Percentiles rank a stretch among this genome's conserved stretches.
Conservation (phyloP, 2,113 vertebrate species). For the Litocranius walleri region DNA sequence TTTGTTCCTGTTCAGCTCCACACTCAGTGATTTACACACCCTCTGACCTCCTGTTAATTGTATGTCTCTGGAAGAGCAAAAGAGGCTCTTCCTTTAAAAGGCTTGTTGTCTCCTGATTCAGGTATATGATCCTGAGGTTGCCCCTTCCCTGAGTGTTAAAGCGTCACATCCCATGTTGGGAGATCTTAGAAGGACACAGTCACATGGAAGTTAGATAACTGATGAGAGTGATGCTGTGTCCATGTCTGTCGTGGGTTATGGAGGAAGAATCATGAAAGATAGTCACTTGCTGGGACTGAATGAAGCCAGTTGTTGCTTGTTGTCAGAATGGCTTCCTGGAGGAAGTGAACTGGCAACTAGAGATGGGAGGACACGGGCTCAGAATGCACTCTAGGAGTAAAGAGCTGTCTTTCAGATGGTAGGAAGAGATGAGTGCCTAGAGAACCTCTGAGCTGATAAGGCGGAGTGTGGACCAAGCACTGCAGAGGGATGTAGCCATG, state of each 20-base stretch:
- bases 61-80: background rate
- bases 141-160: background rate
- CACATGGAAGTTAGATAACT: background rate
- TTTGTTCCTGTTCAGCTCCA: background rate
- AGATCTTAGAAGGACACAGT: background rate
- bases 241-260: background rate
- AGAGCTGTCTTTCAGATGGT: background rate
- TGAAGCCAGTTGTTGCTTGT: background rate
- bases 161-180: background rate
- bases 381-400: background rate
- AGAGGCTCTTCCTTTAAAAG: background rate
- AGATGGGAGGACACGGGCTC: background rate
- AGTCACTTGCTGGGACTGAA: background rate
- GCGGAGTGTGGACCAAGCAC: background rate
- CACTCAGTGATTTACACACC: background rate
- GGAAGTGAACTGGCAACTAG: background rate
- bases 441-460: background rate
- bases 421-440: background rate
- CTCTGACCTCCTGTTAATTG: background rate
- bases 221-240: background rate
- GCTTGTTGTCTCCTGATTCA: background rate
- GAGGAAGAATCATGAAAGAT: background rate
- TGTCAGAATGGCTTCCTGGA: background rate
- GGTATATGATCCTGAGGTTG: background rate
- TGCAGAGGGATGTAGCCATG: background rate